phyloP scores from a whole-genome alignment of 2,888 invertebrate genomes.

The Baronia brevicornis region DNA sequence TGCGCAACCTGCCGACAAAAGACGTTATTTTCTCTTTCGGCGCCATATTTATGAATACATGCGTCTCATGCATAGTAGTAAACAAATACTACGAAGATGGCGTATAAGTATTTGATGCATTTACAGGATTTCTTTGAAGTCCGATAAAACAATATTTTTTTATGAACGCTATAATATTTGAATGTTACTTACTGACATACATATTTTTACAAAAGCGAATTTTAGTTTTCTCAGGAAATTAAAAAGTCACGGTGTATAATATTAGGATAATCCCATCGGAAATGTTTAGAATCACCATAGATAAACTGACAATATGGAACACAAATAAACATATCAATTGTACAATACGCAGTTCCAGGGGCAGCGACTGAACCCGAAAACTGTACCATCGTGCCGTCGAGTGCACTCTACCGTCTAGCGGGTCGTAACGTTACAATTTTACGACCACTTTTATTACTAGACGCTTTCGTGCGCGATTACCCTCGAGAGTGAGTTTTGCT shows the following conservation, averaged over 20 bases:
- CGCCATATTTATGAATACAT: no score
- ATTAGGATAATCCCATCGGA: conserved; percentile 14
- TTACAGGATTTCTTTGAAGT: no score
- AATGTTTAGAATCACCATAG: conserved; percentile 18
- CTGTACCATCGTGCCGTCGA: conserved; percentile 65
- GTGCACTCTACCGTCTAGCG: conserved; percentile 64
- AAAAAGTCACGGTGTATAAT: conserved; percentile 16
- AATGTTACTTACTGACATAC: no score
- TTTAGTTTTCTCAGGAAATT: no score
- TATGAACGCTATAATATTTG: no score
- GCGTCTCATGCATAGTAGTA: no score
- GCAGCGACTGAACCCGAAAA: conserved; percentile 52
- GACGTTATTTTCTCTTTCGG: no score
- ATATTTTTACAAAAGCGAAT: no score
- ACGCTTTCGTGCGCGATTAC: conserved; percentile 76
- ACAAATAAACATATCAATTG: conserved; percentile 51
- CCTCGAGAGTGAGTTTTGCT: conserved; percentile 75
- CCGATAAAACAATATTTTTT: no score
- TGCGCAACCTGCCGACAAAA: no score
- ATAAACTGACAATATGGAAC: conserved; percentile 40
- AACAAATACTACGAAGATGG: no score
- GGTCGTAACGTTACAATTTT: conserved; percentile 73
- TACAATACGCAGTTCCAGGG: conserved; percentile 33
- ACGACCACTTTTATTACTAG: conserved; percentile 72
- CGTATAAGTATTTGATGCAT: no score